Evolutionary conservation across 2,113 vertebrate species (phyloP), one percentile per base, ranked within the genome.

Genomic region (Myiozetetes cayanensis): DNA sequence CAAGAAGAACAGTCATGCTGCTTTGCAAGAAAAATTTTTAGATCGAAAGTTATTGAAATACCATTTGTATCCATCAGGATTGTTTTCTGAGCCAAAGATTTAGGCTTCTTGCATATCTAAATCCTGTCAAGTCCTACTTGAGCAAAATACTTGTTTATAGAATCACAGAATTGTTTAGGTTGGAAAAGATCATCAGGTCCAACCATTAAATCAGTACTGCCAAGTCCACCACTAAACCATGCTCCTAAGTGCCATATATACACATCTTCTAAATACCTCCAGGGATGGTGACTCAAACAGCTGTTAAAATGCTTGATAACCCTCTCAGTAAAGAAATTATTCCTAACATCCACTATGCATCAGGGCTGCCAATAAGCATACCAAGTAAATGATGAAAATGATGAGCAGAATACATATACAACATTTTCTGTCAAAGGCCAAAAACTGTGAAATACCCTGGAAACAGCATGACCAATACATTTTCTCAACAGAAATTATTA

Each of bases 81-180:
- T 88, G 66, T 83, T 91, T 94, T 81, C 67, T 53, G 59, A 94
- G 93, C 73, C 91, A 85, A 85, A 95, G 94, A 85, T 70, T 90
- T 74, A 74, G 56, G 73, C 78, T 96, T 94, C 80, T 89, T 75
- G 68, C 47, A 62, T 21, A 21, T 78, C 80, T 85, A 90, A 94
- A 89, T 87, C 53, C 70, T 95, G 87, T 94, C 86, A 91, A 89
- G 70, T 84, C 70, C 70, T 78, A 39, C 73, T 89, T 33, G 23
- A 87, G 84, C 73, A 92, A 89, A 90, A 25, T 50, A 81, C 71
- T 52, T 75, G 89, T 67, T 95, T 86, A 58, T 50, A 77, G 79
- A 84, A 84, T 70, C 4, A 3, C 3, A 37, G 72, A 84, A 71
- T 63, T 25, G 8, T 90, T 77, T 63, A 77, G 31, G 80, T 63